Evolutionary conservation across 2,113 vertebrate genomes (phyloP).

Genomic region (Chitala chitala): DNA sequence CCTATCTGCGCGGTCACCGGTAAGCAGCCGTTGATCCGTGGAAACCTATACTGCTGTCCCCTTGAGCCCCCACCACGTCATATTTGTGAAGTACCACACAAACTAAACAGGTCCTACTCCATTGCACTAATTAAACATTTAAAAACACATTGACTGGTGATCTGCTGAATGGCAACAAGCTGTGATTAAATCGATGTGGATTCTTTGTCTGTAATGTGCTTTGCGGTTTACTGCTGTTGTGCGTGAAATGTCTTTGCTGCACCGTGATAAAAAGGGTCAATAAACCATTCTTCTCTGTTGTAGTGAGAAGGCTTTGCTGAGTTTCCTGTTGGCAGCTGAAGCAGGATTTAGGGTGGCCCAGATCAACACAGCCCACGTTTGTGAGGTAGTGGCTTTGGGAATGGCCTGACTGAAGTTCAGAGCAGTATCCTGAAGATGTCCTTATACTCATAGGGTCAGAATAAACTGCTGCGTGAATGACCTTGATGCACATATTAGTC

Average conservation of each 20-base stretch:
- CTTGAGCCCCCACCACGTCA: neutral
- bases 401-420: neutral
- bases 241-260: neutral
- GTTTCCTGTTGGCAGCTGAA: slow-evolving; percentile 82
- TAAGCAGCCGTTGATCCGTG: slow-evolving; percentile 45
- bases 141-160: neutral
- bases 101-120: neutral
- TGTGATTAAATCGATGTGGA: neutral
- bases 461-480: neutral
- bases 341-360: slow-evolving; percentile 85
- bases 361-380: slow-evolving; percentile 83
- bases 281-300: slow-evolving; percentile 6
- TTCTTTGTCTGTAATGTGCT: slow-evolving; percentile 1
- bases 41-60: neutral
- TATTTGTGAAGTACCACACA: neutral
- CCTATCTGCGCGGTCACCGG: slow-evolving; percentile 75
- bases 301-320: slow-evolving; percentile 79
- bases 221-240: neutral
- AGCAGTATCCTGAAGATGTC: no score
- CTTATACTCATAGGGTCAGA: no score
- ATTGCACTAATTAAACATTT: no score
- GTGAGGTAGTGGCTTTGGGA: slow-evolving; percentile 55
- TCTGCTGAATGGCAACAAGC: neutral
- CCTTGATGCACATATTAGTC: neutral
- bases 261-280: no score